phyloP scores from a whole-genome alignment of 2,113 vertebrate genomes.

The Neodon shergylaensis region DNA sequence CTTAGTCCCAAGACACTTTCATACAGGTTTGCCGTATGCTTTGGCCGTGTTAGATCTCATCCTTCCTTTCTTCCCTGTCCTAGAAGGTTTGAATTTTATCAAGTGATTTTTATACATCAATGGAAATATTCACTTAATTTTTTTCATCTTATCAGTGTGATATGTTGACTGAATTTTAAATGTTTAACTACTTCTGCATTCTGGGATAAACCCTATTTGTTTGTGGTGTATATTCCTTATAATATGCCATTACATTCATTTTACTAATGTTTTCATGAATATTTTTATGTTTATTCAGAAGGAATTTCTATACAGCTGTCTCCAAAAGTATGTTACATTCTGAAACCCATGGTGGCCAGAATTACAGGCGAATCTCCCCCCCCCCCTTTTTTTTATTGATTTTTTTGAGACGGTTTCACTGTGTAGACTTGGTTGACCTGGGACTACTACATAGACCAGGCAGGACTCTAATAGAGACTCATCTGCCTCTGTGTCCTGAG shows the following conservation, averaged over 20 bases:
- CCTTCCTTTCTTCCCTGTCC: background rate
- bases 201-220: background rate
- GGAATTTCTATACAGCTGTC: background rate
- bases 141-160: background rate
- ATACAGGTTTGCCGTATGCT: background rate
- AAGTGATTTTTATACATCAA: background rate
- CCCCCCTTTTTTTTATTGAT: too few species aligned
- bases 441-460: background rate
- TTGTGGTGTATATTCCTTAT: background rate
- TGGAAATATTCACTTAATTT: background rate
- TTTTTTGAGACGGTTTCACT: background rate
- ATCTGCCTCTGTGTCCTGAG: background rate
- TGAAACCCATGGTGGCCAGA: background rate
- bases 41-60: background rate
- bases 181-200: background rate
- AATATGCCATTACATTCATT: background rate
- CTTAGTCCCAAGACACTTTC: background rate
- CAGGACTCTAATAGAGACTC: background rate
- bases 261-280: background rate
- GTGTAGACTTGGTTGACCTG: background rate
- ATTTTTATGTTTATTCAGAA: background rate
- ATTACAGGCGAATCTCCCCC: background rate
- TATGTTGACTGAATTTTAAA: accelerated
- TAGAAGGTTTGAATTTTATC: background rate
- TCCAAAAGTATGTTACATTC: background rate